Evolutionary conservation across 2,113 vertebrate genomes (phyloP).

Genomic region (Microcebus lehilahytsara): DNA sequence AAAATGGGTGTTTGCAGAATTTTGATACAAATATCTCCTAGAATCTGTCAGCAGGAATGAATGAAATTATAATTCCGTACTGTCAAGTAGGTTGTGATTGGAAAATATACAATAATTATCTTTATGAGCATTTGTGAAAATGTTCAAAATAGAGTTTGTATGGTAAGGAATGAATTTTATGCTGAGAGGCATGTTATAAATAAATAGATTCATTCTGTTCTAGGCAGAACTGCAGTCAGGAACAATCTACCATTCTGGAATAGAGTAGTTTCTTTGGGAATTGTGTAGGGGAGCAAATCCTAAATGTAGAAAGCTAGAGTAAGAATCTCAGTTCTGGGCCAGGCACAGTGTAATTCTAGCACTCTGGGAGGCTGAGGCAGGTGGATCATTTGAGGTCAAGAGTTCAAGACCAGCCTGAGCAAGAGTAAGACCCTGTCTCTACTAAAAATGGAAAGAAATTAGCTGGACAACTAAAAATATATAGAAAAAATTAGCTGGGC

Average conservation of each 20-base stretch:
- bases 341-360: no score
- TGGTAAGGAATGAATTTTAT: neutral
- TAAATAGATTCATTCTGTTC: neutral
- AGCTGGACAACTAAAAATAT: no score
- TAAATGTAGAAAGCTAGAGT: neutral
- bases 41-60: conserved; percentile 2
- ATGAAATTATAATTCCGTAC: neutral
- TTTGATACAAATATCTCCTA: neutral
- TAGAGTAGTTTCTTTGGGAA: neutral
- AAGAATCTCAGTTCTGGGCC: neutral
- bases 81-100: neutral
- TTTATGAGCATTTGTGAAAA: neutral
- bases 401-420: no score
- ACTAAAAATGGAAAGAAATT: no score
- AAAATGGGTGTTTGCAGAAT: neutral
- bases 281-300: neutral
- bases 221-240: neutral
- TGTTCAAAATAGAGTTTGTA: neutral
- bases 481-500: no score
- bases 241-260: neutral
- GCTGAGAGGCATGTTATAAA: neutral
- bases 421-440: no score
- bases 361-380: no score
- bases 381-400: no score
- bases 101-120: neutral